Base-by-base conservation (phyloP, 2,888 invertebrate species). In the Microdon myrmicae region DNA sequence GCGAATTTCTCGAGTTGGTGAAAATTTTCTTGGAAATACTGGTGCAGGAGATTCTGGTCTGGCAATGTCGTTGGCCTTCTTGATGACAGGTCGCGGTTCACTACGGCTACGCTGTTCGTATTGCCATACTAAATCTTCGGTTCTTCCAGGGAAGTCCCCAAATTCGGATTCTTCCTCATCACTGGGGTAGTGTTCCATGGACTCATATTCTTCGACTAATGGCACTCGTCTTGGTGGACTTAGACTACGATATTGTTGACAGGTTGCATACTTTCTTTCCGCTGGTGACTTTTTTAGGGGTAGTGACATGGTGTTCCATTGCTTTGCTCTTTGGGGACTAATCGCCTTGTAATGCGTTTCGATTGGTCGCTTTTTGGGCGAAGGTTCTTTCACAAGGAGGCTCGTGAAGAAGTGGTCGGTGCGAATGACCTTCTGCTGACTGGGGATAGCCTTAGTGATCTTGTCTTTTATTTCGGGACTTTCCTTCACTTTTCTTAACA, bases 351-450 rank as follows among this genome's bases (percentile, higher is more conserved):
- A 82, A 29, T 81, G 79, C 0, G 43, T 20, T 9, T 70, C 71
- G 3, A 53, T 13, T 3, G 23, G 16, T 2, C 67, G 55, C 3
- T 68, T 64, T 2, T 75, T 74, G 1, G 82, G 78, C 1, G 82
- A 73, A 13, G 80, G 8, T 64, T 85, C 83, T 49, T 87, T 80
- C 22, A 89, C 75, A 70, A 90, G 87, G 12, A 90, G 81, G 75
- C 88, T 85, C 75, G 87, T 89, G 70, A 90, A 90, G 72, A 90
- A 90, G 0, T 83, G 83, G 72, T 89, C 83, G 0, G 85, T 83
- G 56, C 86, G 80, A 17, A 87, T 80, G 3, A 82, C 81, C 68
- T 86, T 84, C 61, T 84, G 85, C 43, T 85, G 85, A 67, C 81
- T 80, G 69, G 82, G 82, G n/a, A 87, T 83, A 54, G 85, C 83